Evolutionary conservation across 2,888 invertebrate genomes (phyloP), one percentile per base, ranked within the genome.

Genomic region (Thecophora atra): DNA sequence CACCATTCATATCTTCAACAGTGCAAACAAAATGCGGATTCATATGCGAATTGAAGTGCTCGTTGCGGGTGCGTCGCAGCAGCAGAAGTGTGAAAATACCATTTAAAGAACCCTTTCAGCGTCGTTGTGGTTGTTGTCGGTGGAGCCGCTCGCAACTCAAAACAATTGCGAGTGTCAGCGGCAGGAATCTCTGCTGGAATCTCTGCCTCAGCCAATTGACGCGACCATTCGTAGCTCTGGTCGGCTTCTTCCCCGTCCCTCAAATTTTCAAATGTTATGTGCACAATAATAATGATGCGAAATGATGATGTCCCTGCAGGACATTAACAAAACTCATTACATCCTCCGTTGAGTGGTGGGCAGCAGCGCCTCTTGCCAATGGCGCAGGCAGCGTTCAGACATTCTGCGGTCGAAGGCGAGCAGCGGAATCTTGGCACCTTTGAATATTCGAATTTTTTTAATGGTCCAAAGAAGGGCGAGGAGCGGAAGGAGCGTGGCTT

Each of bases 281-380:
- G 17, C 15, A 56, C 21, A 24, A 15, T 64, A 56, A 69, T 70
- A 70, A 72, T n/a, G n/a, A n/a, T 26, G 56, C 56, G 3, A 56
- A 66, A 71, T 71, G 70, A 73, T 66, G 69, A 81, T 81, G 62
- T 56, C 71, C 62, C 62, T 26, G 74, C 75, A 74, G 75, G 76
- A 76, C 75, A 75, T 77, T 77, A 77, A 77, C 77, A 77, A 74
- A 77, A 77, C 75, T 75, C 77, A 76, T 77, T 77, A 77, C 77
- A 63, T 67, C 67, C 26, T 6, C 51, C 72, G 60, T 66, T 72
- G 63, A 70, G 63, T 70, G 51, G 51, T 17, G 15, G 21, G n/a
- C 15, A 42, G 1, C 3, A 42, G 80, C 81, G 77, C 73, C 28
- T 42, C 71, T 65, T 54, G 28, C 21, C 13, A 24, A 58, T 58